Evolutionary conservation across 2,888 invertebrate genomes (phyloP), one percentile per base, ranked within the genome.

Genomic region (Aplocera efformata): DNA sequence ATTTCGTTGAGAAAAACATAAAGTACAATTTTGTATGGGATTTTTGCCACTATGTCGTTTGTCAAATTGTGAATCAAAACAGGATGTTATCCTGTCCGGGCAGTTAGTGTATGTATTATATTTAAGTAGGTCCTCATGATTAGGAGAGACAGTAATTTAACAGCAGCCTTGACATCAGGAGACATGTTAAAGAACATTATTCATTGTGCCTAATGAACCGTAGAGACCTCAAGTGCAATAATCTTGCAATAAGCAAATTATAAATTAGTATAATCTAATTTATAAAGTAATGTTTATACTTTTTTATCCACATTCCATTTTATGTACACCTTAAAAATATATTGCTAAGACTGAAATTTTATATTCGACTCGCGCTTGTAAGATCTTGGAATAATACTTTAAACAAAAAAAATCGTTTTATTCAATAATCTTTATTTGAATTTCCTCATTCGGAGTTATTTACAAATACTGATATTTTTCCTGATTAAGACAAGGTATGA

Each of bases 321-420:
- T 37, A 41, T 36, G 35, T 48, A 52, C 40, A 53, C 51, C 45
- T 21, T n/a, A n/a, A n/a, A 28, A 50, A 56, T 65, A 43, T 65
- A 63, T 63, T 61, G 45, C 53, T 70, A 76, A 78, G 79, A 79
- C 79, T 79, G 79, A 72, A 62, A 46, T 68, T 70, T 67, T 67
- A 55, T 67, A 54, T 53, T 54, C 32, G 24, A 53, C 46, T 34
- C 40, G 42, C 48, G 48, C 41, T 40, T 39, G 31, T 34, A 32
- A 45, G 35, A 48, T 50, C 42, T 50, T 40, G 10, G 41, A 56
- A 53, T 50, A 50, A 51, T 48, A 32, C 44, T 44, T 37, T 39
- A 42, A 40, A 48, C 22, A 42, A 23, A 47, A 21, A 9, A 6
- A n/a, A 41, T 37, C 46, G 39, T 50, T 51, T 49, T 7, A 48